These are phyloP conservation scores for Eilema sororculum DNA, from an alignment of 2,888 invertebrate genomes.

Conservation along the genomic window DNA sequence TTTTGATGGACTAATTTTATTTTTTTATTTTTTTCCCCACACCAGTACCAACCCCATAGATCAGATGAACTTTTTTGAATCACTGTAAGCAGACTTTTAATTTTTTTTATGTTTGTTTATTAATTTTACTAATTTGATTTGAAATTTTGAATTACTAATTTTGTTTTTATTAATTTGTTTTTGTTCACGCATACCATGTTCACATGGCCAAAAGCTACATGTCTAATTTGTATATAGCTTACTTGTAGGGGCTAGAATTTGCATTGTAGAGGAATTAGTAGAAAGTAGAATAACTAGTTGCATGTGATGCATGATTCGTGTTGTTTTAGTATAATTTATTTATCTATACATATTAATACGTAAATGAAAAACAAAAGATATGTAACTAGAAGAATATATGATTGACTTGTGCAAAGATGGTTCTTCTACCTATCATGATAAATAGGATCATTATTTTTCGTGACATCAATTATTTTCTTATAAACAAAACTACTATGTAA, in stretches of 20 bases:
- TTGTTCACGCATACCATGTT: slow-evolving; percentile 11
- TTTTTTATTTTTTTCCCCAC: slow-evolving; percentile 67
- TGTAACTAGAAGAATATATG: not conserved
- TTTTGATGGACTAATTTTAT: slow-evolving; percentile 70
- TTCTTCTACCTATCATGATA: not conserved
- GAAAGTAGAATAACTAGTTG: slow-evolving; percentile 19
- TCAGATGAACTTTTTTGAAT: slow-evolving; percentile 87
- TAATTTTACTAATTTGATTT: slow-evolving; percentile 53
- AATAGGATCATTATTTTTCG: not conserved
- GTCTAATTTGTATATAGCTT: slow-evolving; percentile 30
- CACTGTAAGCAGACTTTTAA: slow-evolving; percentile 81
- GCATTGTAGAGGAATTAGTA: slow-evolving; percentile 13
- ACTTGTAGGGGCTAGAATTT: slow-evolving; percentile 15
- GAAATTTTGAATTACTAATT: slow-evolving; percentile 43
- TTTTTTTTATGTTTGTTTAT: slow-evolving; percentile 53
- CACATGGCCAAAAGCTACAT: slow-evolving; percentile 21
- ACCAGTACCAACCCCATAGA: slow-evolving; percentile 85
- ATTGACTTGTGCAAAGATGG: not conserved
- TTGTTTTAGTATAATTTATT: not conserved
- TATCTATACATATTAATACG: not conserved
- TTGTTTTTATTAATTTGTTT: slow-evolving; percentile 28
- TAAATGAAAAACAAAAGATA: not conserved
- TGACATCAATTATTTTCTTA: not conserved
- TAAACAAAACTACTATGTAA: not conserved
- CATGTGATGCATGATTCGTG: slow-evolving; percentile 41